These are phyloP conservation scores for Cantharis rustica DNA, from an alignment of 2,888 invertebrate genomes.

Conservation along the genomic window DNA sequence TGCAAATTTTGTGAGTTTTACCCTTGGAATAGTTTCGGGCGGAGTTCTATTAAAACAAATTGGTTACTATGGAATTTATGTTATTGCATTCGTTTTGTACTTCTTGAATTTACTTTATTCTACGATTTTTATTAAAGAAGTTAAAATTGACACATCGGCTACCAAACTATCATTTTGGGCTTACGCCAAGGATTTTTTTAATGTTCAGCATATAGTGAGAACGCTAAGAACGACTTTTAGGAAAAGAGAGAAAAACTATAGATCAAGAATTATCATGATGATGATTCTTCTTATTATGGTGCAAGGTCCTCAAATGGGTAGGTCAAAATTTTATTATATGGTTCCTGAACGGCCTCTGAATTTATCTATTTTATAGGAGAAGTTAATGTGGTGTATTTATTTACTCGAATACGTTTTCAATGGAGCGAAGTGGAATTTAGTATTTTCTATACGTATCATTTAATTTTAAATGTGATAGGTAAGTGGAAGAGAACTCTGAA, in stretches of 20 bases:
- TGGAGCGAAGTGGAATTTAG: conserved; percentile 65
- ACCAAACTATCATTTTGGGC: not conserved
- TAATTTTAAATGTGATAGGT: conserved; percentile 62
- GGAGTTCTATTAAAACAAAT: not conserved
- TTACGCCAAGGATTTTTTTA: not conserved
- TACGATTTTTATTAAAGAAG: not conserved
- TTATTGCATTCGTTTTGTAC: not conserved
- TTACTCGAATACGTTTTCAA: conserved; percentile 62
- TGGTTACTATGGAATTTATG: not conserved
- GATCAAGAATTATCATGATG: not conserved
- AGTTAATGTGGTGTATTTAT: conserved; percentile 80
- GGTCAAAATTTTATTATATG: too few relatives aligned
- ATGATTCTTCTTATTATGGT: not conserved
- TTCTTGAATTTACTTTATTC: not conserved
- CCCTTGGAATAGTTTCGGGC: not conserved
- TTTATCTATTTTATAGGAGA: conserved; percentile 65
- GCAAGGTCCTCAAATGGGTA: not conserved
- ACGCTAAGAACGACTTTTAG: not conserved
- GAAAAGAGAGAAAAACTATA: not conserved
- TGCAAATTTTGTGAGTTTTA: not conserved
- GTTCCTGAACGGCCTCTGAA: too few relatives aligned
- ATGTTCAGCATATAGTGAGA: not conserved
- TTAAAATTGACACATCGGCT: not conserved
- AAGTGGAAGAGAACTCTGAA: too few relatives aligned
- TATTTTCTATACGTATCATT: conserved; percentile 62